Evolutionary conservation across 2,797 vertebrate genomes (phyloP), one percentile per base, ranked within the genome.

Genomic region (Sebastes oblongus): DNA sequence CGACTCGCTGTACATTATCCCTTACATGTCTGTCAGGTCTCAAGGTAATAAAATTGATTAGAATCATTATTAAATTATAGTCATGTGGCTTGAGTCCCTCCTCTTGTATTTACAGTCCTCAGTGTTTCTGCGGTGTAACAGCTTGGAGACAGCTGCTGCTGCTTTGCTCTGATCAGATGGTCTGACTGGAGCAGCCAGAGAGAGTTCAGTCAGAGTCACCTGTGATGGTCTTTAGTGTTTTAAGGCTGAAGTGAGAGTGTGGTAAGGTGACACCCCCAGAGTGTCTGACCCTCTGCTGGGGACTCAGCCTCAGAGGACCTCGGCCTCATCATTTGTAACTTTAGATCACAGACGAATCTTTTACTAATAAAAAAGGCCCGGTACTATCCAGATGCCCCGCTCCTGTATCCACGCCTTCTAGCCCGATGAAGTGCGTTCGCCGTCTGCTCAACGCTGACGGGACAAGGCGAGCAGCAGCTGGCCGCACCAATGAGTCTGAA

Each of bases 381-480:
- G 10, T 78, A 42, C 78, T 84, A 61, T 80, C 81, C 89, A 90
- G 86, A 90, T 92, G 90, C 66, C 69, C 75, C 12, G 3, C 22
- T 60, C 58, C 66, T 61, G 58, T 70, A 58, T 86, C 42, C 52
- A 4, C 58, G 62, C 80, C 67, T 62, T 64, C 36, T 6, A 25
- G 18, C 24, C 68, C 7, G 25, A 66, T 66, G 11, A 85, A 73
- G 78, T 13, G 59, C 62, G 13, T 70, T 75, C 1, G n/a, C 87
- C 84, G 62, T 85, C 83, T 93, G 91, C 80, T 89, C 60, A 11
- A 3, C 24, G 18, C 62, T 8, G 78, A 75, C 18, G 8, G 76
- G 56, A 75, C 71, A 20, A 66, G 71, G 58, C 61, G 29, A 85
- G 56, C 74, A 46, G 88, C 92, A 93, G 89, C 88, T 90, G 89